Evolutionary conservation across 1,140 invertebrate genomes (phyloP).

Genomic region (Cotesia vestalis): DNA sequence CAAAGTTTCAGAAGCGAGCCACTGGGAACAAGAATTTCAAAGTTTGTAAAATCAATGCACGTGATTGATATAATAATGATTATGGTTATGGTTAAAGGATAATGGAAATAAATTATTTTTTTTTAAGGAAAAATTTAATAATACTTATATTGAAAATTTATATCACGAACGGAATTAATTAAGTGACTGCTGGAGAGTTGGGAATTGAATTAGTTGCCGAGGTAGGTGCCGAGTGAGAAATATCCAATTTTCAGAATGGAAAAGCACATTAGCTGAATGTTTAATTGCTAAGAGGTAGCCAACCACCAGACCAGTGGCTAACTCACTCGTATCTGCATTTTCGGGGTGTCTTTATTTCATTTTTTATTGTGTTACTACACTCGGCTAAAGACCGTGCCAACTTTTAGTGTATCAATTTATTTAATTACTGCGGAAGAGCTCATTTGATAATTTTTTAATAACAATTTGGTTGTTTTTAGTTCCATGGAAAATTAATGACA

Average conservation of each 20-base stretch:
- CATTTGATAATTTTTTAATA: too few relatives aligned
- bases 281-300: constrained; percentile 59
- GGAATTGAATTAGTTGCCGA: constrained; percentile 19
- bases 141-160: background rate
- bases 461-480: too few relatives aligned
- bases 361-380: background rate
- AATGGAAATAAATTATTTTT: background rate
- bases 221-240: constrained; percentile 41
- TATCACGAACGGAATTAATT: background rate
- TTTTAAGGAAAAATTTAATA: background rate
- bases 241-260: constrained; percentile 65
- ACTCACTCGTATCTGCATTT: constrained; percentile 18
- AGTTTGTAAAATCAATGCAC: constrained; percentile 8
- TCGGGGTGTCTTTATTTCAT: background rate
- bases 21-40: constrained; percentile 14
- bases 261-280: constrained; percentile 62
- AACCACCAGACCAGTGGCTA: constrained; percentile 42
- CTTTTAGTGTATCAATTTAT: background rate
- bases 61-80: constrained; percentile 7
- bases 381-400: background rate
- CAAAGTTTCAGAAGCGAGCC: constrained; percentile 54
- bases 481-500: too few relatives aligned
- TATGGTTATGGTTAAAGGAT: background rate
- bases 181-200: background rate
- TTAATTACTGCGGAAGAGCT: too few relatives aligned